Evolutionary conservation across 2,888 invertebrate species (phyloP).

Genomic region (Meteorus colon): DNA sequence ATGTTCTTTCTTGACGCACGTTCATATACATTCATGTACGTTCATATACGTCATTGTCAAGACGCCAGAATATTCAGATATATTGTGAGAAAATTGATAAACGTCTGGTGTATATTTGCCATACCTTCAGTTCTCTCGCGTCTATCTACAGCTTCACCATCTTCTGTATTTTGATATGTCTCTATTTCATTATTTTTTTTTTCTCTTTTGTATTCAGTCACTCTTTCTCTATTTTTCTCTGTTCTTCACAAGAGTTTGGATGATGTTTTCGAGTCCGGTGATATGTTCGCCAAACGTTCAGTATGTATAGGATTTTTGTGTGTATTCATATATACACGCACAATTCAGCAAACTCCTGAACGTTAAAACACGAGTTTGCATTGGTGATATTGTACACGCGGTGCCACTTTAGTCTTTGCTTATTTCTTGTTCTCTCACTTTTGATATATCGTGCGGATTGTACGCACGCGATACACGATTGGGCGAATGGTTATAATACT

Average conservation of each 20-base stretch:
- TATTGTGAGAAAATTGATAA: slow-evolving; percentile 34
- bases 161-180: too few species aligned
- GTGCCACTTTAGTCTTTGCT: not conserved
- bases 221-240: slow-evolving; percentile 18
- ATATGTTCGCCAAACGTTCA: slow-evolving; percentile 38
- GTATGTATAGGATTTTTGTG: slow-evolving; percentile 45
- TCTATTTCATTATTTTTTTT: too few species aligned
- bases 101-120: slow-evolving; percentile 36
- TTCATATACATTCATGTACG: not conserved
- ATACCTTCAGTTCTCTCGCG: slow-evolving; percentile 1
- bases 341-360: slow-evolving; percentile 27
- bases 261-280: slow-evolving; percentile 51
- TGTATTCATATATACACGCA: slow-evolving; percentile 28
- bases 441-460: too few species aligned
- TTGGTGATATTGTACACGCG: not conserved
- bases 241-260: slow-evolving; percentile 32
- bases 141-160: too few species aligned
- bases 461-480: too few species aligned
- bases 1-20: slow-evolving; percentile 30
- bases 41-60: slow-evolving; percentile 36
- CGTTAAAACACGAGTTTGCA: slow-evolving; percentile 1
- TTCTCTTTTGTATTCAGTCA: slow-evolving; percentile 26
- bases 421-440: not conserved
- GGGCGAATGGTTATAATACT: too few species aligned
- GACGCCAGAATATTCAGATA: slow-evolving; percentile 38